Conservation (phyloP, 37 sponge, comb jelly and placozoan genomes). For the Aplysina aerophoba region DNA sequence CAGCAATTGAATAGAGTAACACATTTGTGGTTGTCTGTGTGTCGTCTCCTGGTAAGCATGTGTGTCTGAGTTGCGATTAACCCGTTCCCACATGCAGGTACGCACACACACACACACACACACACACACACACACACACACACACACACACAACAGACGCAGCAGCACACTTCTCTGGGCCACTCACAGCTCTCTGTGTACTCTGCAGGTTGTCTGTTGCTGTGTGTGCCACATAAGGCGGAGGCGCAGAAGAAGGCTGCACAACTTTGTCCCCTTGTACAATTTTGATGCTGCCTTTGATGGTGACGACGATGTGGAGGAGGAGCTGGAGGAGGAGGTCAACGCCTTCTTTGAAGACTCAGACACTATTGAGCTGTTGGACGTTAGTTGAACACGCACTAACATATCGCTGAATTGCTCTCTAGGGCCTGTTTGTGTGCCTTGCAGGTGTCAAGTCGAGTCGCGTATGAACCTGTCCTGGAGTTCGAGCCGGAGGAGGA, state of each 20-base stretch:
- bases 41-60: too few species aligned
- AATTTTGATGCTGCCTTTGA: constrained; percentile 34
- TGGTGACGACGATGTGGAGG: not conserved
- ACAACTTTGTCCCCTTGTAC: constrained; percentile 15
- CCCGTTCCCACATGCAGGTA: too few species aligned
- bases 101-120: too few species aligned
- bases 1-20: too few species aligned
- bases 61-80: too few species aligned
- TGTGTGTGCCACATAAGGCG: not conserved
- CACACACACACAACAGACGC: too few species aligned
- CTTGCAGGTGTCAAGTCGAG: not conserved
- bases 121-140: too few species aligned
- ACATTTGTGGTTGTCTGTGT: too few species aligned
- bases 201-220: not conserved
- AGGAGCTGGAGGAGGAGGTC: not conserved
- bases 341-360: not conserved
- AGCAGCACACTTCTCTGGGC: too few species aligned
- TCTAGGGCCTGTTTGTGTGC: not conserved
- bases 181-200: not conserved
- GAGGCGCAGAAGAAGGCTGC: not conserved
- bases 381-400: not conserved
- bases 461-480: not conserved
- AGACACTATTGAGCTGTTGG: not conserved
- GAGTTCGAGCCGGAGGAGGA: constrained; percentile 16
- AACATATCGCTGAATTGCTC: too few species aligned